Evolutionary conservation across 2,888 invertebrate species (phyloP).

Genomic region (Tipula helvola): DNA sequence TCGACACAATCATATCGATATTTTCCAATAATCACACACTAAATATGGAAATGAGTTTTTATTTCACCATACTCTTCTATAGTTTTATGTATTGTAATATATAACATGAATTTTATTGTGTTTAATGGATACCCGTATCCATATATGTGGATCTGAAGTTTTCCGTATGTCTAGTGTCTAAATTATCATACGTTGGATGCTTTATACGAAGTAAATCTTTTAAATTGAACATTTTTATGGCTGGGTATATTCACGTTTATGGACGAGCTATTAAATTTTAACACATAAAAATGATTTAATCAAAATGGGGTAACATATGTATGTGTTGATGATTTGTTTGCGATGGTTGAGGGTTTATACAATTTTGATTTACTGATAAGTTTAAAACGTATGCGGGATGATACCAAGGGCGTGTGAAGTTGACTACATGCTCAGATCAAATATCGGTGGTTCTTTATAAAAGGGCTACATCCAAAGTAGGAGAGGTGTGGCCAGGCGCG

Average conservation of each 20-base stretch:
- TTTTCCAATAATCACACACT: not conserved
- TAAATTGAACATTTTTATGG: not conserved
- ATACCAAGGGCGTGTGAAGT: no score
- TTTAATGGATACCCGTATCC: not conserved
- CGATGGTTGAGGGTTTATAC: no score
- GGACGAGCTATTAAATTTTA: not conserved
- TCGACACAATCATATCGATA: not conserved
- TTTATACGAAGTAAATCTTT: not conserved
- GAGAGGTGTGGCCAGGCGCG: no score
- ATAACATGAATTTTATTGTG: not conserved
- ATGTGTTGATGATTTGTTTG: not conserved
- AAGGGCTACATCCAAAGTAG: no score
- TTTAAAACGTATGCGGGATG: no score
- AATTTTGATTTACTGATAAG: no score
- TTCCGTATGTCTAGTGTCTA: not conserved
- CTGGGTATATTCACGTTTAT: not conserved
- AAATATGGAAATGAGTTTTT: not conserved
- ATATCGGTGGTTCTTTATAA: no score
- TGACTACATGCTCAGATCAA: no score
- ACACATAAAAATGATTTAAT: not conserved
- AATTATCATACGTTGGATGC: not conserved
- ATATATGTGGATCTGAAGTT: not conserved
- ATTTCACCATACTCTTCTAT: not conserved
- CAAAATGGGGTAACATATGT: not conserved
- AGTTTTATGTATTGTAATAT: not conserved